Percentiles rank a stretch among this genome's conserved stretches.
phyloP scores from a whole-genome alignment of 2,113 vertebrate genomes.

The Toxostoma redivivum region DNA sequence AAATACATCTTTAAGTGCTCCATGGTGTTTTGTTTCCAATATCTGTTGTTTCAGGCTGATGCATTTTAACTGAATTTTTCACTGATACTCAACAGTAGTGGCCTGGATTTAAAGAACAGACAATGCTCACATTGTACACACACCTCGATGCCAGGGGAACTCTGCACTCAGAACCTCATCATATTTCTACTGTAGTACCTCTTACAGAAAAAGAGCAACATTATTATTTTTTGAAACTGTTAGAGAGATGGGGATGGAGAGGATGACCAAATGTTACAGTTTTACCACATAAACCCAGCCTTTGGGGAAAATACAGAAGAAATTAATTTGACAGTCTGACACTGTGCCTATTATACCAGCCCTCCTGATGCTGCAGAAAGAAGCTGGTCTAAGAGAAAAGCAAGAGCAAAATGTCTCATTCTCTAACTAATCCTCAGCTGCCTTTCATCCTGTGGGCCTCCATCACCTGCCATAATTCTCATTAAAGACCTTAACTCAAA shows the following conservation, averaged over 20 bases:
- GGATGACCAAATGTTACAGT: neutral
- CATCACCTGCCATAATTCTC: neutral
- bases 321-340: neutral
- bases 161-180: neutral
- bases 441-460: neutral
- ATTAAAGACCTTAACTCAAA: neutral
- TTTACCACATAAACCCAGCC: neutral
- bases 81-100: accelerated
- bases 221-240: neutral
- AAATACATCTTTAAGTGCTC: neutral
- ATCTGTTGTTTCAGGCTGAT: neutral
- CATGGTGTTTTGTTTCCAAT: neutral
- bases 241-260: neutral
- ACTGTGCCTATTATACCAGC: neutral
- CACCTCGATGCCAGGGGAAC: neutral
- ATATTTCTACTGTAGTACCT: neutral
- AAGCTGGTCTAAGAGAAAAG: neutral
- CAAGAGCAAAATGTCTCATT: neutral
- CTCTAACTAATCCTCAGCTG: neutral
- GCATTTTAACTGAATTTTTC: neutral
- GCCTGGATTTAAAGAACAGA: neutral
- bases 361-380: neutral
- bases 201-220: neutral
- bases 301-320: neutral
- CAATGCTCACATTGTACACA: neutral